Conservation (phyloP, 2,113 vertebrate species). For the Urocitellus parryii region DNA sequence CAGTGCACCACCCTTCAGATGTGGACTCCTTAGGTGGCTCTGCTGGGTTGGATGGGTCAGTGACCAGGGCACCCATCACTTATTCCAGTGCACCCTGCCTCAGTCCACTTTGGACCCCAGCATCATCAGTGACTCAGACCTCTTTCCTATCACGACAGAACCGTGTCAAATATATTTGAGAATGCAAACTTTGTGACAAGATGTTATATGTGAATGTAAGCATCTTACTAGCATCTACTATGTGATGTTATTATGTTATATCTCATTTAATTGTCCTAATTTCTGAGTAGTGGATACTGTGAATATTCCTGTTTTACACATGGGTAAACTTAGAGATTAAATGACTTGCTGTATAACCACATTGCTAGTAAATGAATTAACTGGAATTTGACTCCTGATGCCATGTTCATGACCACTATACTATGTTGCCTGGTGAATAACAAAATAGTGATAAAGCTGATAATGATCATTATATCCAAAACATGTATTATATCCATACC, state of each 20-base stretch:
- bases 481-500: too few species aligned
- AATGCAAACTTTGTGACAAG: neutral
- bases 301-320: neutral
- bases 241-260: neutral
- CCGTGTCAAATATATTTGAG: neutral
- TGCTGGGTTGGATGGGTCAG: too few species aligned
- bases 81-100: neutral
- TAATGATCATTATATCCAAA: neutral
- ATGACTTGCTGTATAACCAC: neutral
- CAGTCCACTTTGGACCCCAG: neutral
- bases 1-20: accelerated
- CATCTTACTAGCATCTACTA: neutral
- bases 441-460: neutral
- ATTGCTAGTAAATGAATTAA: neutral
- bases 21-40: neutral
- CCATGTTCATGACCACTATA: neutral
- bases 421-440: neutral
- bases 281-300: accelerated
- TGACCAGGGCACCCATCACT: neutral
- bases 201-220: neutral
- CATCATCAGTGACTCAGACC: neutral
- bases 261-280: neutral
- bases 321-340: neutral
- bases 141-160: neutral
- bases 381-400: neutral